Percentiles rank a stretch among this genome's conserved stretches.
phyloP scores from a whole-genome alignment of 2,113 vertebrate genomes.

The Baryphthengus martii region DNA sequence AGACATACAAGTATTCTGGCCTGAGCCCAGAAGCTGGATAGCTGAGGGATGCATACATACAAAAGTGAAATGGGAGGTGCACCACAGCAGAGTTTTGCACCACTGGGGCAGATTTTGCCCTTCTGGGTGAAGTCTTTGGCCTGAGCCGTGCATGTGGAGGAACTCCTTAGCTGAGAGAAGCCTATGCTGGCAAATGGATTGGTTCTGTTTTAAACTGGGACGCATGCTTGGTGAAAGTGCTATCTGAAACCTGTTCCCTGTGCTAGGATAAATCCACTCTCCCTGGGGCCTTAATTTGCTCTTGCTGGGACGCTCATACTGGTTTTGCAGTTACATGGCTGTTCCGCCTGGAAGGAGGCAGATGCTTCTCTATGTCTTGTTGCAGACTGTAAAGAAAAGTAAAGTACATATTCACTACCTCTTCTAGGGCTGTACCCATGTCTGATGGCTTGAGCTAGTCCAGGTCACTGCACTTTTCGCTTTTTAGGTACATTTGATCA shows the following conservation, averaged over 20 bases:
- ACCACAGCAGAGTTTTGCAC: background rate
- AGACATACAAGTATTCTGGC: background rate
- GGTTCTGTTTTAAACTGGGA: background rate
- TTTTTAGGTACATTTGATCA: background rate
- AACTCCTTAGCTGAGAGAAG: background rate
- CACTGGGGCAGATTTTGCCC: background rate
- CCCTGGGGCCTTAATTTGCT: background rate
- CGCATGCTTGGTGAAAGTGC: rapidly evolving
- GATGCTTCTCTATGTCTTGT: background rate
- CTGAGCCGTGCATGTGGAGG: background rate
- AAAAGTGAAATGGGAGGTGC: background rate
- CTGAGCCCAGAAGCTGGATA: background rate
- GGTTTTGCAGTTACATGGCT: background rate
- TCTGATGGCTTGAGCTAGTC: background rate
- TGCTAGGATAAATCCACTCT: background rate
- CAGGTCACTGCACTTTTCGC: background rate
- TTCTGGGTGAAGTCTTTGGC: rapidly evolving
- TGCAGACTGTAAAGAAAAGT: background rate
- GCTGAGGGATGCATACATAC: background rate
- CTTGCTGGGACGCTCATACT: background rate
- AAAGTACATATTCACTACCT: background rate
- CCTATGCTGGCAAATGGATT: background rate
- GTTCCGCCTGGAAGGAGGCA: background rate
- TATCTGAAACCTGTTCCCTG: background rate
- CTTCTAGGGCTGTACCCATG: background rate